A percentile compares a stretch with the other conserved stretches of the same genome.
Evolutionary conservation across 2,888 invertebrate species (phyloP).

Genomic region (Drosophila kuntzei): DNA sequence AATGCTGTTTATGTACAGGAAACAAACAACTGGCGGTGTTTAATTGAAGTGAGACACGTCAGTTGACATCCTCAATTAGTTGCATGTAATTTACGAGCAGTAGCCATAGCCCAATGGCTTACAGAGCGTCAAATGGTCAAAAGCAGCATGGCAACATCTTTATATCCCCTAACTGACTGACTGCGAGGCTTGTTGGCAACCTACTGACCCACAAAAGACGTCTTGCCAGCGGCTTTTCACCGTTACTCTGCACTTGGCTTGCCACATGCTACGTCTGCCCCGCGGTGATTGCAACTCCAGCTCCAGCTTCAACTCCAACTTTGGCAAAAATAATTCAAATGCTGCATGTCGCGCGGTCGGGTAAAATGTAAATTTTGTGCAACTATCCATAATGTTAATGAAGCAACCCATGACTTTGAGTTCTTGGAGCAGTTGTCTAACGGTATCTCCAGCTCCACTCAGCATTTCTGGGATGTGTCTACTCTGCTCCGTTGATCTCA

Average conservation of each 20-base stretch:
- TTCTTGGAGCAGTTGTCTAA: constrained; percentile 35
- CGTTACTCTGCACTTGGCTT: constrained; percentile 67
- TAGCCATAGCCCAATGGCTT: constrained; percentile 25
- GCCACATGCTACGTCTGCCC: constrained; percentile 48
- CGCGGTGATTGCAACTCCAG: constrained; percentile 26
- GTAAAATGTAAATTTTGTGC: constrained; percentile 58
- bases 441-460: constrained; percentile 32
- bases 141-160: constrained; percentile 52
- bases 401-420: constrained; percentile 48
- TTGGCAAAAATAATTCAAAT: constrained; percentile 51
- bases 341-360: constrained; percentile 41
- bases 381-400: constrained; percentile 75
- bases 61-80: constrained; percentile 78
- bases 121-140: constrained; percentile 14
- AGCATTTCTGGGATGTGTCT: constrained; percentile 23
- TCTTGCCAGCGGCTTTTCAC: constrained; percentile 58
- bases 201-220: constrained; percentile 73
- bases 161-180: constrained; percentile 9
- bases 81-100: constrained; percentile 64
- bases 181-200: constrained; percentile 51
- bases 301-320: constrained; percentile 30
- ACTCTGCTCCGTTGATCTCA: not conserved
- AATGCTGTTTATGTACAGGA: constrained; percentile 26
- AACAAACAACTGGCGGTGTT: constrained; percentile 43
- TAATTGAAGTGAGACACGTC: constrained; percentile 65